These are phyloP conservation scores for Patella depressa DNA, from an alignment of 2,888 invertebrate genomes.

Conservation along the genomic window DNA sequence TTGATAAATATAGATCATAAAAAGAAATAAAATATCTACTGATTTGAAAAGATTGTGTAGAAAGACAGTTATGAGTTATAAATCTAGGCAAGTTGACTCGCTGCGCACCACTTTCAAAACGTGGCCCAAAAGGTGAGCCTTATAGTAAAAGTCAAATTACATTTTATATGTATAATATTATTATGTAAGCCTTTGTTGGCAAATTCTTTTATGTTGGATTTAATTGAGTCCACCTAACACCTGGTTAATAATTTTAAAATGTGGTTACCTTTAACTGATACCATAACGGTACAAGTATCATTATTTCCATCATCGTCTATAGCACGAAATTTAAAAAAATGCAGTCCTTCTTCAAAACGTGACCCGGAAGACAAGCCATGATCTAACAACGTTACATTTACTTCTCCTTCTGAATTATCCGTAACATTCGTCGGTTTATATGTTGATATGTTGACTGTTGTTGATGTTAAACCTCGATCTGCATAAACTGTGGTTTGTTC, in stretches of 20 bases:
- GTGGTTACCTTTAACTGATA: background rate
- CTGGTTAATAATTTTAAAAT: background rate
- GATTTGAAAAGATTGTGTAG: background rate
- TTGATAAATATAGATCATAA: background rate
- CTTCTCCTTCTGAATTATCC: background rate
- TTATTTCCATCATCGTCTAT: conserved; percentile 5
- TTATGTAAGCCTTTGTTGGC: background rate
- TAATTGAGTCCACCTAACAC: too few relatives aligned
- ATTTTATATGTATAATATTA: too few relatives aligned
- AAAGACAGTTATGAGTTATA: too few relatives aligned
- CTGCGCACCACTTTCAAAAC: too few relatives aligned
- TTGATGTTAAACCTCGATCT: background rate
- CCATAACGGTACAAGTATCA: background rate
- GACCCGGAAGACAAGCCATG: background rate
- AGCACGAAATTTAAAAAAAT: background rate
- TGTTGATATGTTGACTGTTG: background rate
- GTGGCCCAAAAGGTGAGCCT: too few relatives aligned
- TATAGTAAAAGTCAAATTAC: too few relatives aligned
- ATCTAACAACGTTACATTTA: background rate
- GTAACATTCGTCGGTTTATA: background rate
- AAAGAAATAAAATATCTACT: background rate
- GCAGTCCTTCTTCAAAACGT: background rate
- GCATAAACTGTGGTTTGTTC: background rate
- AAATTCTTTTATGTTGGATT: background rate
- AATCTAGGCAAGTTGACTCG: too few relatives aligned